Evolutionary conservation across 2,113 vertebrate species (phyloP).

Genomic region (Hiodon tergisus): DNA sequence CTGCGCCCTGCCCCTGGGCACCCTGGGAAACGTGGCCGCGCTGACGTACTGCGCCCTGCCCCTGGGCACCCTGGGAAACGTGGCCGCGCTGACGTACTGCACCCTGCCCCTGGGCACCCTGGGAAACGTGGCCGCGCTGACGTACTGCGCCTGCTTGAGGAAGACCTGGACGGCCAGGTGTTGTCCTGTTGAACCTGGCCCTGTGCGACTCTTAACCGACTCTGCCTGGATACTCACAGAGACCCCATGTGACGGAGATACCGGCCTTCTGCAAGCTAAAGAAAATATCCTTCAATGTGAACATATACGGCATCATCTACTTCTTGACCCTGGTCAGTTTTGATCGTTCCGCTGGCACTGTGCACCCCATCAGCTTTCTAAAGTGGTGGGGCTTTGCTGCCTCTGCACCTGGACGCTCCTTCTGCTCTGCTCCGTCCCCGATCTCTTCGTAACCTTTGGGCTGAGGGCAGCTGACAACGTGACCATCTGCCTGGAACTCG

Average conservation of each 20-base stretch:
- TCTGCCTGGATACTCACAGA: conserved; percentile 65
- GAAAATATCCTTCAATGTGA: conserved; percentile 64
- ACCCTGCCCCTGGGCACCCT: conserved; percentile 61
- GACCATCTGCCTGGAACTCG: conserved; percentile 41
- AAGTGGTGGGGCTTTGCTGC: conserved; percentile 57
- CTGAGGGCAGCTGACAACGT: conserved; percentile 13
- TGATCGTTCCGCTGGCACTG: conserved; percentile 63
- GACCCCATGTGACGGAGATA: conserved; percentile 26
- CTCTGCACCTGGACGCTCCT: neutral
- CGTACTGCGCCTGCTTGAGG: conserved; percentile 52
- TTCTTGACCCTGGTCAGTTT: conserved; percentile 72
- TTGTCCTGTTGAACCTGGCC: conserved; percentile 69
- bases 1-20: conserved; percentile 54
- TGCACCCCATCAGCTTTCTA: conserved; percentile 64
- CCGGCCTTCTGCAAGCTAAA: conserved; percentile 54
- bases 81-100: too few relatives aligned
- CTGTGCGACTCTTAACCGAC: conserved; percentile 73
- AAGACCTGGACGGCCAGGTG: conserved; percentile 54
- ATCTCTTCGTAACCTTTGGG: conserved; percentile 53
- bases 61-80: conserved; percentile 68
- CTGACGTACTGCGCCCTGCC: conserved; percentile 52
- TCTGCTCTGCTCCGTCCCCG: conserved; percentile 34
- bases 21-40: conserved; percentile 75
- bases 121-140: conserved; percentile 60
- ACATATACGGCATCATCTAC: conserved; percentile 66